Conservation (phyloP, 2,797 vertebrate genomes). For the Nyctibius grandis region DNA sequence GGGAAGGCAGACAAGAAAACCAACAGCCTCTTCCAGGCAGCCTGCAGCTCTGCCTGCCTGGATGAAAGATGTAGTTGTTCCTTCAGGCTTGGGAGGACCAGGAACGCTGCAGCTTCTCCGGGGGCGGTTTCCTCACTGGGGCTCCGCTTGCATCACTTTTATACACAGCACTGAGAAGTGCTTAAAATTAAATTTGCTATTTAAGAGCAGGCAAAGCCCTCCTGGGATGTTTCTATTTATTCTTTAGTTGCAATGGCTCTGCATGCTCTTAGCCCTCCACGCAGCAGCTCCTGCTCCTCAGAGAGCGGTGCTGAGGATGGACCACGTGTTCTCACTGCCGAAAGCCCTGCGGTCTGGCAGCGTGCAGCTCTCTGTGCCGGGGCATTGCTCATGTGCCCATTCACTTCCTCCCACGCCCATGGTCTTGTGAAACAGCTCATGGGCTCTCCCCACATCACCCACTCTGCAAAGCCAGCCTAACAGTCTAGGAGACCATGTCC, state of each 20-base stretch:
- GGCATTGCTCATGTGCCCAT: neutral
- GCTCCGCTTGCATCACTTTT: neutral
- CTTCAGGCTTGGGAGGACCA: neutral
- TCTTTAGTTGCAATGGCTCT: neutral
- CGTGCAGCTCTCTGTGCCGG: neutral
- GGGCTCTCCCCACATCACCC: neutral
- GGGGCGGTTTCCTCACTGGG: neutral
- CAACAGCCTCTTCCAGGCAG: neutral
- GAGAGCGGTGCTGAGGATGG: neutral
- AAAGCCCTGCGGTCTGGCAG: neutral
- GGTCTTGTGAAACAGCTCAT: neutral
- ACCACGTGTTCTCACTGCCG: accelerated
- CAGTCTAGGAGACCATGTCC: accelerated
- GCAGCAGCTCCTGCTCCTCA: neutral
- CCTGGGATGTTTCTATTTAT: neutral
- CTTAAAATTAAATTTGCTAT: neutral
- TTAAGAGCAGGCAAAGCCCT: neutral
- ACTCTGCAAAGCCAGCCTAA: neutral
- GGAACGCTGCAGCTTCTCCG: neutral
- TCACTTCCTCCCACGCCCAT: accelerated
- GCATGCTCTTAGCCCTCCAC: neutral
- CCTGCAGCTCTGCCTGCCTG: neutral
- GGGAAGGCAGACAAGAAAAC: neutral
- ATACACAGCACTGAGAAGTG: neutral
- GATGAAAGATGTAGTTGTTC: neutral